These are phyloP conservation scores for Dendrolimus kikuchii DNA, from an alignment of 1,140 invertebrate species.

Conservation along the genomic window DNA sequence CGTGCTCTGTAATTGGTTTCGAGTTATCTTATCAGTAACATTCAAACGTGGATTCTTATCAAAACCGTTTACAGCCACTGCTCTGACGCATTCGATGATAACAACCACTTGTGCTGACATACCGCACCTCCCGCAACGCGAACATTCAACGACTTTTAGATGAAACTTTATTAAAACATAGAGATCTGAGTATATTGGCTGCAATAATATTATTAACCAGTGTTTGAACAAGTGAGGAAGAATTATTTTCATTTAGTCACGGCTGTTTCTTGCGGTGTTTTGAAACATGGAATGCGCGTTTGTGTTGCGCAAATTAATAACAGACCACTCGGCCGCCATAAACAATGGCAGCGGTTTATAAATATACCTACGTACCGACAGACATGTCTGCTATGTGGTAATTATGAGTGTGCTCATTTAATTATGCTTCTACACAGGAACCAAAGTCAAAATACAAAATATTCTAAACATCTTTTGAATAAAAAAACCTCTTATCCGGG, in stretches of 20 bases:
- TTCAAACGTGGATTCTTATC: conserved; percentile 23
- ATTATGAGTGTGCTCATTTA: no score
- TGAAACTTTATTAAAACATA: conserved; percentile 1
- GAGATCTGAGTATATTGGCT: conserved; percentile 22
- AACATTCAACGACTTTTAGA: neutral
- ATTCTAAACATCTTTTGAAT: no score
- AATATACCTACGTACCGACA: conserved; percentile 17
- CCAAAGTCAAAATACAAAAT: no score
- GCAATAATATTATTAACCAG: conserved; percentile 16
- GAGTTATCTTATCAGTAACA: conserved; percentile 25
- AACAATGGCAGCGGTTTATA: conserved; percentile 40
- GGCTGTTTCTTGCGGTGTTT: conserved; percentile 36
- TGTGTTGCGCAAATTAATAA: conserved; percentile 34
- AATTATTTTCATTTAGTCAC: conserved; percentile 44
- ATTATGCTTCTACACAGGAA: no score
- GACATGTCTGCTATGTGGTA: no score
- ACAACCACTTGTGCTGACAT: conserved; percentile 12
- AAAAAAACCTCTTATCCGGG: no score
- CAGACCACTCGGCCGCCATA: conserved; percentile 19
- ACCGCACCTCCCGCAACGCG: neutral
- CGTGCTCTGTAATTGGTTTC: conserved; percentile 29
- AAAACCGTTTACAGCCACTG: conserved; percentile 19
- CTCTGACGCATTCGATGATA: conserved; percentile 17
- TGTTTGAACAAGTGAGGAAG: conserved; percentile 42
- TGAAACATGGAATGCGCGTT: conserved; percentile 28